Evolutionary conservation across 2,797 vertebrate species (phyloP).

Genomic region (Sebastes iracundus): DNA sequence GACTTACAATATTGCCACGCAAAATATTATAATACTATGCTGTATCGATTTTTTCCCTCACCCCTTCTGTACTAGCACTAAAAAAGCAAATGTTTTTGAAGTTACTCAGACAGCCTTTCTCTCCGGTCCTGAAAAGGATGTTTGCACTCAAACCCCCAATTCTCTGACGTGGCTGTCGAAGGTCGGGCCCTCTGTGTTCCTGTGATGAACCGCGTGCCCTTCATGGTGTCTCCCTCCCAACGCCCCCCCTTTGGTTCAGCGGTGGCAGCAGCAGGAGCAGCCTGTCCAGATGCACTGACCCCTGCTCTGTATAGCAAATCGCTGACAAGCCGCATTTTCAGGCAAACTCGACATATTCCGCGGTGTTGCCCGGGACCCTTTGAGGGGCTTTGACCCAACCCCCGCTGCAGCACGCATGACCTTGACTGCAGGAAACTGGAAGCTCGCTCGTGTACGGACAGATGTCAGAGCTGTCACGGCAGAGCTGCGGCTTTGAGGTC

Average conservation of each 20-base stretch:
- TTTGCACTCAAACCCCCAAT: not conserved
- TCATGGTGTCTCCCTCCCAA: not conserved
- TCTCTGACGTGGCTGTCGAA: not conserved
- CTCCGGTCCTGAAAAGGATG: not conserved
- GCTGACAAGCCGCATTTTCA: slow-evolving; percentile 56
- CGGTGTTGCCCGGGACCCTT: slow-evolving; percentile 26
- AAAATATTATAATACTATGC: too few species aligned
- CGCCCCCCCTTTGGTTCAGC: not conserved
- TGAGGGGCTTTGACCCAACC: slow-evolving; percentile 21
- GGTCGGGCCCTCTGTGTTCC: slow-evolving; percentile 7
- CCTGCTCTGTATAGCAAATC: slow-evolving; percentile 14
- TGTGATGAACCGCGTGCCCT: slow-evolving; percentile 23
- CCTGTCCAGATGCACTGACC: slow-evolving; percentile 48
- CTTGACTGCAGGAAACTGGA: slow-evolving; percentile 37
- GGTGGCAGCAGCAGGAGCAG: slow-evolving; percentile 1
- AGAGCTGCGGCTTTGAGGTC: slow-evolving; percentile 27
- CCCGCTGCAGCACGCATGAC: slow-evolving; percentile 33
- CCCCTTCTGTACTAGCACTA: not conserved
- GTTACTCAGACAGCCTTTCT: not conserved
- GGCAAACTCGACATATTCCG: slow-evolving; percentile 54
- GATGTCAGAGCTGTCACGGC: slow-evolving; percentile 29
- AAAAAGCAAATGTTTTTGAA: not conserved
- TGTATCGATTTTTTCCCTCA: too few species aligned
- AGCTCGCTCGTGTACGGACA: slow-evolving; percentile 6
- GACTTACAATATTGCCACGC: too few species aligned